phyloP scores from a whole-genome alignment of 1,140 invertebrate genomes.

The Bacillus rossius region DNA sequence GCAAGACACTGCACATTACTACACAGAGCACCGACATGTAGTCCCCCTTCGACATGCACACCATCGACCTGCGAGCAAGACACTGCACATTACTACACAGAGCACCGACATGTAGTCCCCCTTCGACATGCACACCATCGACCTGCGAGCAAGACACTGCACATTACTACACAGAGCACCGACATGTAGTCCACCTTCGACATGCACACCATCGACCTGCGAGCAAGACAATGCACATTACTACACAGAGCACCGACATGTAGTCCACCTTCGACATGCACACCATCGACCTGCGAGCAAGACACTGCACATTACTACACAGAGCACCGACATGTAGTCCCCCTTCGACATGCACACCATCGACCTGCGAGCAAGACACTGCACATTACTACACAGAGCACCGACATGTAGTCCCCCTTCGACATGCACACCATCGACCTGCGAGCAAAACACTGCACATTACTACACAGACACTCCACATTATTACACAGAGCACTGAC shows the following conservation, averaged over 20 bases:
- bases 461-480: too few species aligned
- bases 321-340: constrained; percentile 78
- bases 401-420: not conserved
- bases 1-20: too few species aligned
- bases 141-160: constrained; percentile 30
- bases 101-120: constrained; percentile 83
- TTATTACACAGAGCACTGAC: too few species aligned
- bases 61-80: too few species aligned
- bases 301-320: too few species aligned
- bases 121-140: constrained; percentile 61
- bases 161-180: not conserved
- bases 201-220: not conserved
- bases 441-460: too few species aligned
- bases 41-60: too few species aligned
- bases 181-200: not conserved
- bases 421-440: not conserved
- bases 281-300: too few species aligned
- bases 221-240: too few species aligned
- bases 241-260: too few species aligned
- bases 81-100: constrained; percentile 7
- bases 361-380: constrained; percentile 32
- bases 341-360: constrained; percentile 67
- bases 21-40: too few species aligned
- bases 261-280: too few species aligned
- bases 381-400: constrained; percentile 1